Conservation (phyloP, 2,113 vertebrate species). For the Agelaius phoeniceus region DNA sequence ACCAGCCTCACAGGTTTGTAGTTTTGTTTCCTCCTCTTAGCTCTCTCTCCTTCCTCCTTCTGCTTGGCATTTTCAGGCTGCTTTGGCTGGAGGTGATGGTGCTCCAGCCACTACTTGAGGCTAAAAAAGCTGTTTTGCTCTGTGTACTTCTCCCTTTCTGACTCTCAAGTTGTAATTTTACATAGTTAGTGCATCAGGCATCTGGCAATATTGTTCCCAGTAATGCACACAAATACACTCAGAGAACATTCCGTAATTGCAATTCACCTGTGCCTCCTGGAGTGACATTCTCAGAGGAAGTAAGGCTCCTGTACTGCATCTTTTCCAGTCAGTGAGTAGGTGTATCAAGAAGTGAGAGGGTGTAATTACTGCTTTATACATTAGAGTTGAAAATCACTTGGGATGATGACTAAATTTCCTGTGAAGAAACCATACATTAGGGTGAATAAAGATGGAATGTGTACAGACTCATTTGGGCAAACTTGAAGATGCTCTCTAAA, state of each 20-base stretch:
- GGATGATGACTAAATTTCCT: slow-evolving; percentile 26
- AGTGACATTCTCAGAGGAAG: slow-evolving; percentile 5
- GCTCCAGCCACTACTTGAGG: background rate
- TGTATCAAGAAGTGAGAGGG: background rate
- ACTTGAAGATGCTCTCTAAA: background rate
- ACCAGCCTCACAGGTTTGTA: background rate
- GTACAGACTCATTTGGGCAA: background rate
- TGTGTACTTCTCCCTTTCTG: background rate
- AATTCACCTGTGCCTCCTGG: background rate
- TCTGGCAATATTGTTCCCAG: background rate
- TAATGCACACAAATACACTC: background rate
- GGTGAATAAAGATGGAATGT: background rate
- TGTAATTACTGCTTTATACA: slow-evolving; percentile 18
- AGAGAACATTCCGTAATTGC: background rate
- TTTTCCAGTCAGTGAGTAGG: background rate
- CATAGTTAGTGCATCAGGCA: background rate
- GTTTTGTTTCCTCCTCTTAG: background rate
- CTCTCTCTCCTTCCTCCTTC: background rate
- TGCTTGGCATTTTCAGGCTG: background rate
- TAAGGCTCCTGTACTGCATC: background rate
- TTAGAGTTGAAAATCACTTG: slow-evolving; percentile 27
- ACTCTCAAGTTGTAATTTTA: background rate
- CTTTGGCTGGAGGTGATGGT: background rate
- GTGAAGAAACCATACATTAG: background rate
- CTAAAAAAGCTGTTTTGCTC: background rate